Evolutionary conservation across 2,888 invertebrate genomes (phyloP), one percentile per base, ranked within the genome.

Genomic region (Orthosia gothica): DNA sequence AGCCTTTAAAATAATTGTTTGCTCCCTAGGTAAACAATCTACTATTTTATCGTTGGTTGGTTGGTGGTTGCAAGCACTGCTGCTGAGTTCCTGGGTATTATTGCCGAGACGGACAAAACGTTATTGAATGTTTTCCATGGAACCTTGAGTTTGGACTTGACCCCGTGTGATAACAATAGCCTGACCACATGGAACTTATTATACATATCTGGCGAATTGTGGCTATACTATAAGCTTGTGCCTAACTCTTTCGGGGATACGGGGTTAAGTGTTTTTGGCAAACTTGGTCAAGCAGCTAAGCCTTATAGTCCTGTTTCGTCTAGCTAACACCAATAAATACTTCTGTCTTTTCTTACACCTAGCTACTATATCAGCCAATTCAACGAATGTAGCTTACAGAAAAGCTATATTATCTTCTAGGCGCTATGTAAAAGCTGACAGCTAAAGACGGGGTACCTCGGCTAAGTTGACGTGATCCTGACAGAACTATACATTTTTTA

Each of bases 391-490:
- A 16, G 9, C 11, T 23, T 32, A 45, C 13, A 32, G 11, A 23
- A n/a, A 45, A 3, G 16, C 16, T 23, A n/a, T 7, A 32, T 3
- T 26, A 55, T 13, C 40, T 40, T 32, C 13, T 15, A 13, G 11
- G 20, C 3, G 20, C 12, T 16, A 9, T 26, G 12, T 3, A 50
- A 20, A 26, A 45, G 72, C 18, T 54, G 61, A 9, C 11, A 7
- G 40, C 3, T 9, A 54, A 32, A 15, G 26, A 26, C 26, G 11
- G 12, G 40, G 23, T 32, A 47, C 13, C 20, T 7, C 32, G 12
- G 47, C 7, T n/a, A 15, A 58, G 58, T n/a, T 47, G 52, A 76
- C 47, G 47, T 45, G 26, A 76, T 66, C 16, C 26, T 52, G 23
- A 52, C 57, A 66, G 26, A 66, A 23, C 5, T 13, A 32, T 18